phyloP scores from a whole-genome alignment of 2,113 vertebrate species.

The Daubentonia madagascariensis region DNA sequence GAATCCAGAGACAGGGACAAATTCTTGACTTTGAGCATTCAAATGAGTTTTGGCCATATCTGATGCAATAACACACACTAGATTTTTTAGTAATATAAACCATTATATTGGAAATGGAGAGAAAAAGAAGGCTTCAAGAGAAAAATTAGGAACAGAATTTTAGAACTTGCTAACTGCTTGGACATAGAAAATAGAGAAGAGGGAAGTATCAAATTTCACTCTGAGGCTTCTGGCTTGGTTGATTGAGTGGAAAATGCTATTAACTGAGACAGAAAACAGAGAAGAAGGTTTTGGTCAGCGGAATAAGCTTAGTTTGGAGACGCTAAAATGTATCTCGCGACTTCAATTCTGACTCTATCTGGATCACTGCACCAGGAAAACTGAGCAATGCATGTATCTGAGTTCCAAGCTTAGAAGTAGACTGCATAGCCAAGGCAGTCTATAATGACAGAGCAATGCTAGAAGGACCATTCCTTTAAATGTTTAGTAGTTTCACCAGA shows the following conservation, averaged over 20 bases:
- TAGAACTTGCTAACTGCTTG: background rate
- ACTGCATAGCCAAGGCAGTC: background rate
- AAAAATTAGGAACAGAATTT: constrained; percentile 45
- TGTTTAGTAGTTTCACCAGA: background rate
- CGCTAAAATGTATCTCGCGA: background rate
- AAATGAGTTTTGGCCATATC: background rate
- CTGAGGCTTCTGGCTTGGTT: background rate
- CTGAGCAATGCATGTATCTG: background rate
- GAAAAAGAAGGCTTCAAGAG: background rate
- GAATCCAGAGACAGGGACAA: background rate
- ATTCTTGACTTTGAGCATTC: background rate
- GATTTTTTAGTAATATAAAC: background rate
- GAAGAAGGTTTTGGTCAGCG: background rate
- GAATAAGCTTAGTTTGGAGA: background rate
- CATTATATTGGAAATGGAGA: background rate
- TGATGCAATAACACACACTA: background rate
- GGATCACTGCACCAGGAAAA: background rate
- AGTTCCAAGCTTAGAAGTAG: background rate
- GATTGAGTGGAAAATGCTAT: background rate
- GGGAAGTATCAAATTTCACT: constrained; percentile 7
- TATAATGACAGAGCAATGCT: background rate
- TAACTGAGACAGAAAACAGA: background rate
- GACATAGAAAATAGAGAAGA: background rate
- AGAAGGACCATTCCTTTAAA: background rate
- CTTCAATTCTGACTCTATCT: constrained; percentile 35